Conservation (phyloP, 2,797 vertebrate genomes). For the Eulemur rubriventer region DNA sequence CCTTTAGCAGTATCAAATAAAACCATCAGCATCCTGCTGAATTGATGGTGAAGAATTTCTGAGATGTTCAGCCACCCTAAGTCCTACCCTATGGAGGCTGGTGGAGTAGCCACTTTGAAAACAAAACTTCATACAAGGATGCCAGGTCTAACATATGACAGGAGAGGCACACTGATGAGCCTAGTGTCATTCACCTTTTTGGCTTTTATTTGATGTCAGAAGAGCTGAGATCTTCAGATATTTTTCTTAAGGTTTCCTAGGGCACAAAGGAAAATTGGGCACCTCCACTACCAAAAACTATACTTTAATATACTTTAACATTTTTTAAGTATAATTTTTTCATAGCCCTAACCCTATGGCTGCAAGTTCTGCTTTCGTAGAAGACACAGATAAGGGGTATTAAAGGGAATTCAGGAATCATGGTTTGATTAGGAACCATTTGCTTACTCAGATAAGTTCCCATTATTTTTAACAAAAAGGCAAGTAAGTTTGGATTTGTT, state of each 20-base stretch:
- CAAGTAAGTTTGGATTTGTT: background rate
- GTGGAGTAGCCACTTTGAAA: background rate
- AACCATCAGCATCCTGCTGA: background rate
- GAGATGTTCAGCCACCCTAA: background rate
- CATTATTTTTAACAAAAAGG: background rate
- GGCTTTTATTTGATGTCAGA: background rate
- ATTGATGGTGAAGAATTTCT: background rate
- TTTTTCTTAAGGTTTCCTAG: background rate
- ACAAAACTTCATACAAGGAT: background rate
- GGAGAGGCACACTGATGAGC: background rate
- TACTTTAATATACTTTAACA: background rate
- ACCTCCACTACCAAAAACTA: background rate
- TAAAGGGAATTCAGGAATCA: background rate
- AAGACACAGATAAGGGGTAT: background rate
- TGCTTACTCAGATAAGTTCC: background rate
- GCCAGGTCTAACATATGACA: background rate
- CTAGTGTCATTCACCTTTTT: background rate
- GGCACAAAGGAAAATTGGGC: background rate
- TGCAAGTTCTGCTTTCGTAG: background rate
- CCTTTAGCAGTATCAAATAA: background rate
- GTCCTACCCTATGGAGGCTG: background rate
- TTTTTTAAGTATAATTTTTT: conserved; percentile 2
- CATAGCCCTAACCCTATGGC: background rate
- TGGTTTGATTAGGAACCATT: background rate
- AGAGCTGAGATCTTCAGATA: background rate